Percentiles rank a stretch among this genome's conserved stretches.
These are phyloP conservation scores for Drosophila jambulina DNA, from an alignment of 1,140 invertebrate genomes.

Conservation along the genomic window DNA sequence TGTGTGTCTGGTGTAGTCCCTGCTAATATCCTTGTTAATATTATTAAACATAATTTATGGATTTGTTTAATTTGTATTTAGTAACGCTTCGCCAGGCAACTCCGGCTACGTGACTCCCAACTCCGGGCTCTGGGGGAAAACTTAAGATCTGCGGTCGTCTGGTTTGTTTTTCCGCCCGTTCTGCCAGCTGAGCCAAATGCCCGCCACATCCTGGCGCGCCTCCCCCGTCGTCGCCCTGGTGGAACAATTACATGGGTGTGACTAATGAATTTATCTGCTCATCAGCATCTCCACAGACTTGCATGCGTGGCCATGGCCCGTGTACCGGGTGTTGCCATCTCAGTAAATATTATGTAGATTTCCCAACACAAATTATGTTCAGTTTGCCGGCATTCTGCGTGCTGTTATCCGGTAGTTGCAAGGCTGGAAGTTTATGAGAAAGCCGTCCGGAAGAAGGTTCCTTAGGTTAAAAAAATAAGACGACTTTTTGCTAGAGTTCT, in stretches of 20 bases:
- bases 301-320: constrained; percentile 51
- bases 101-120: constrained; percentile 61
- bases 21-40: constrained; percentile 85
- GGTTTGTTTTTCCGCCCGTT: constrained; percentile 46
- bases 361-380: constrained; percentile 82
- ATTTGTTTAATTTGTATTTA: constrained; percentile 85
- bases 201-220: constrained; percentile 49
- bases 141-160: constrained; percentile 67
- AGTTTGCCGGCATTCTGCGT: constrained; percentile 68
- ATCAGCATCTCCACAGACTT: constrained; percentile 74
- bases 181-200: constrained; percentile 67
- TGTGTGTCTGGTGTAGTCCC: constrained; percentile 54
- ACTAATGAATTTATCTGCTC: constrained; percentile 85
- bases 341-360: constrained; percentile 85
- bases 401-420: constrained; percentile 55
- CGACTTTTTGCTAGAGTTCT: neutral
- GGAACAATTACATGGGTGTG: constrained; percentile 85
- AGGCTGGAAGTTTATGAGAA: constrained; percentile 69
- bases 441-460: constrained; percentile 5
- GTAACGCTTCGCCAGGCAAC: constrained; percentile 66
- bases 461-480: neutral
- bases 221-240: constrained; percentile 59
- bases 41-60: constrained; percentile 85
- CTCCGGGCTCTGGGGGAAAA: constrained; percentile 49
- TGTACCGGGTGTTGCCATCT: constrained; percentile 49